Base-by-base conservation (phyloP, 1,140 invertebrate genomes). In the Drosophila lacertosa region DNA sequence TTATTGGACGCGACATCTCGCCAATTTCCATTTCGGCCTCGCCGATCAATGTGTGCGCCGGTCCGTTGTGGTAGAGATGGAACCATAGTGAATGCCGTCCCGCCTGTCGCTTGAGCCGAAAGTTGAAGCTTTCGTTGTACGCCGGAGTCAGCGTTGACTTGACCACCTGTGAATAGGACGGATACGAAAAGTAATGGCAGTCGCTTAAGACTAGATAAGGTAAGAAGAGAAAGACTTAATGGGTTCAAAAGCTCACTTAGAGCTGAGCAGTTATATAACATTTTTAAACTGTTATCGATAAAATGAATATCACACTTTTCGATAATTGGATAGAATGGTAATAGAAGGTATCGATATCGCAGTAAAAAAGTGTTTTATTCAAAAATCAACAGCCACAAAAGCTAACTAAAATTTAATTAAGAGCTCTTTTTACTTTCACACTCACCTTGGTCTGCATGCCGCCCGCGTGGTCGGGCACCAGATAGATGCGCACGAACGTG, bases 101-200 rank as follows among this genome's bases (percentile, higher is more conserved):
- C 47, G 88, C 74, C 10, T 82, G 80, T 32, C 81, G 90, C 18
- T 95, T 94, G 15, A 96, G 90, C n/a, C 92, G 93, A 74, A 96
- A 96, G 51, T 95, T 91, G 84, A 96, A 96, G 50, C 95, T 94
- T 78, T 96, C 95, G 66, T 95, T 95, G 91, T 94, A 96, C 29
- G 94, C 93, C 0, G 95, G 95, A 37, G 94, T 94, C 18, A 93
- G 92, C 2, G 93, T 93, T 29, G 93, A 92, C 37, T 93, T 74
- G 2, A 91, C 77, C 39, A 91, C 72, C 90, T 91, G 60, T 6
- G 2, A 4, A 20, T 5, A 1, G 0, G 0, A 32, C 10, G 29
- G 10, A 10, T 35, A 0, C n/a, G n/a, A 13, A 13, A 35, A n/a
- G 11, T 13, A 13, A 7, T 29, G 6, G 9, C 26, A 7, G 2